Evolutionary conservation across 2,888 invertebrate genomes (phyloP), one percentile per base, ranked within the genome.

Genomic region (Ypsolopha sequella): DNA sequence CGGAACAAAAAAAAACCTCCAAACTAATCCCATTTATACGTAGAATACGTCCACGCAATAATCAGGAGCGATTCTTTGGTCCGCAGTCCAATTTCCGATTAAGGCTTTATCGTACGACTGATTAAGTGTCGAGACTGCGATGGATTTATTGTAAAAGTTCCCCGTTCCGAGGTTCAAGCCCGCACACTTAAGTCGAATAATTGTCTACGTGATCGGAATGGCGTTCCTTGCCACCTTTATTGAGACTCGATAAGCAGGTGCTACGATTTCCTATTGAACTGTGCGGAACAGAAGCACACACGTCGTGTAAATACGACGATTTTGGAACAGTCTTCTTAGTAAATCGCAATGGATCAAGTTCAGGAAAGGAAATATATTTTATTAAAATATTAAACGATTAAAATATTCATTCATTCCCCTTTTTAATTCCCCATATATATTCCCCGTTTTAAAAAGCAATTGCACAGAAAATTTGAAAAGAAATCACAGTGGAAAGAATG

Each of bases 61-160:
- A 49, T 49, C 34, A 34, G 48, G 47, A 51, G 49, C 67, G 54
- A 58, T 58, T 64, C 60, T 68, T 72, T 70, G 73, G 55, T 11
- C 51, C 50, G 72, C 78, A 75, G 66, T 69, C 76, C 74, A 79
- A 80, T 73, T 77, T 77, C 65, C 79, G 85, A 84, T 84, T 84
- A 82, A 82, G 79, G 81, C 80, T 82, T 82, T 84, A 84, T 84
- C 81, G 76, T 73, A 72, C 75, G 76, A 77, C 82, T 84, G 85
- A 85, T 85, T 86, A 86, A 85, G 82, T 86, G 84, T 84, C 82
- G 82, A 81, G 76, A 73, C 74, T 70, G 67, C 75, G 81, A 84
- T 80, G 81, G 82, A 84, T 85, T 86, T 85, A 86, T 86, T 85
- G 84, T 85, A 80, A 86, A 86, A 86, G 85, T 86, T 85, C 72